Base-by-base conservation (phyloP, 2,113 vertebrate genomes). In the Equus przewalskii region DNA sequence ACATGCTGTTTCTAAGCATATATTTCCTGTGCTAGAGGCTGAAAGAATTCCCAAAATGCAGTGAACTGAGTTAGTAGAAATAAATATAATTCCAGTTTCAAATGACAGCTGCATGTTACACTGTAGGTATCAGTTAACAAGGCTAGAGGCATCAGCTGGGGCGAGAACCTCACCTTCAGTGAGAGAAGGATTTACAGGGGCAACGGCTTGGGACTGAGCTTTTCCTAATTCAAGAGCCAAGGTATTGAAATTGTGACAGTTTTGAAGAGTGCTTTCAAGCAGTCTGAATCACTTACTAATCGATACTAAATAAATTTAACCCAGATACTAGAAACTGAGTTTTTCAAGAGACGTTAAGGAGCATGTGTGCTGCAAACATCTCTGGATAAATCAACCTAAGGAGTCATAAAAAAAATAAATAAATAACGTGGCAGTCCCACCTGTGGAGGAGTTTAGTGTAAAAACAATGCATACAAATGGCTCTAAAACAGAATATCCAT, bases 41-140 rank as follows among this genome's bases (percentile, higher is more conserved):
- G n/a, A 87, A 44, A 28, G 9, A 72, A 85, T 97, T 91, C 78
- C 28, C 67, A 33, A 24, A 80, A 36, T 58, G 65, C 21, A 58
- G 49, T 72, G 81, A 97, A 76, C 36, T 82, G 13, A 64, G 22
- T 49, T 90, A 84, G 75, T 19, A 87, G 76, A 97, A 93, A 78
- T 85, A 96, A 97, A 97, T 58, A 80, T 13, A 36, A 78, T 73
- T 80, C 84, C 36, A 24, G 41, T 92, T 94, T 80, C 88, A 76
- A 85, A 98, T n/a, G 19, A 90, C 96, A 67, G 60, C 14, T 65
- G 3, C 62, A 72, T 58, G 51, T 92, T 82, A 73, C 2, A 72
- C 30, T 16, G 33, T 16, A 56, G 6, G 26, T n/a, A 89, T 91
- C 56, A 64, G 41, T 64, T 91, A 92, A 75, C 60, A 82, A 73